phyloP scores from a whole-genome alignment of 2,888 invertebrate species.

The Gastrophysa polygoni region DNA sequence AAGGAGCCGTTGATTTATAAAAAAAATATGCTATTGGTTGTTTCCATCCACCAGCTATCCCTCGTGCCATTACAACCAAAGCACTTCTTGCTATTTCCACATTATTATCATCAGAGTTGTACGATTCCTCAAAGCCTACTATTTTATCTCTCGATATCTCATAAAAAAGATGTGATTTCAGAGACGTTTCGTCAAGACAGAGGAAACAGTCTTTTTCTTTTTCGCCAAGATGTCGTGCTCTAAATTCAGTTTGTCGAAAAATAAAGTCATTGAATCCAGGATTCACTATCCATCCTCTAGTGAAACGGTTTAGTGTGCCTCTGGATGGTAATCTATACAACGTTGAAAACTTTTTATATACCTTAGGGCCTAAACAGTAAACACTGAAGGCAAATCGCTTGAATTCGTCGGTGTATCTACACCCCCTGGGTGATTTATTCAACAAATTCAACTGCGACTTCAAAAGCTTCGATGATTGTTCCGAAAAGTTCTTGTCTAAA shows the following conservation, averaged over 20 bases:
- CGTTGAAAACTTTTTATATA: constrained; percentile 29
- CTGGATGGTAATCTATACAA: constrained; percentile 30
- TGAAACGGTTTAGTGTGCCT: constrained; percentile 22
- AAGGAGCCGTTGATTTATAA: not conserved
- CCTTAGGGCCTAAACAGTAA: constrained; percentile 25
- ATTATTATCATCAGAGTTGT: not conserved
- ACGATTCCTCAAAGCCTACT: not conserved
- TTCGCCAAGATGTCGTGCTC: not conserved
- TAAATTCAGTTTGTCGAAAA: not conserved
- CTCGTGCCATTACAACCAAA: not conserved
- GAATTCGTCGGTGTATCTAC: not conserved
- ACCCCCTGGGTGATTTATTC: not conserved
- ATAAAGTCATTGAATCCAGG: not conserved
- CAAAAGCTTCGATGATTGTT: not conserved
- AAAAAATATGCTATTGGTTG: constrained; percentile 34
- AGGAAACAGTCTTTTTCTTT: not conserved
- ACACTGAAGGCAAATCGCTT: constrained; percentile 4
- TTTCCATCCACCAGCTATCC: constrained; percentile 18
- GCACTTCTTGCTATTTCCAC: not conserved
- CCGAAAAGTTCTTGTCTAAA: not conserved
- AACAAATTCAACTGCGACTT: not conserved
- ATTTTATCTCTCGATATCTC: not conserved
- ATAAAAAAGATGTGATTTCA: constrained; percentile 1
- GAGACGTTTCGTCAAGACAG: constrained; percentile 31
- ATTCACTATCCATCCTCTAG: not conserved